These are phyloP conservation scores for Caenorhabditis angaria DNA, from an alignment of 2,888 invertebrate species.

Conservation along the genomic window DNA sequence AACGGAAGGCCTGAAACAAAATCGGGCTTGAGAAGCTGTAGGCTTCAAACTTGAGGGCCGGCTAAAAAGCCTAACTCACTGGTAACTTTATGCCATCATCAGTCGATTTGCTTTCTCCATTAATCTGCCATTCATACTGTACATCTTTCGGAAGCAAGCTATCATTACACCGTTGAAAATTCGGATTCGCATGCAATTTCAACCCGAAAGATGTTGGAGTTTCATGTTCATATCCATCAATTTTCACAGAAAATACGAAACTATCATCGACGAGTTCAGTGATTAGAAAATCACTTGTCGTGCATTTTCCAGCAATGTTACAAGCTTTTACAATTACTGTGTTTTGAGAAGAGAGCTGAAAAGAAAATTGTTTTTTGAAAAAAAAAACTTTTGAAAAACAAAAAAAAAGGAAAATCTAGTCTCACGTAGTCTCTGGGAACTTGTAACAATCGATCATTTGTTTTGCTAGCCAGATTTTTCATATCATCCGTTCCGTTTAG, in stretches of 20 bases:
- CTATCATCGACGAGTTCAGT: slow-evolving; percentile 27
- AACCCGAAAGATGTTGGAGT: slow-evolving; percentile 35
- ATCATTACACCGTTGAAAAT: slow-evolving; percentile 36
- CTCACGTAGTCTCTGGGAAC: slow-evolving; percentile 27
- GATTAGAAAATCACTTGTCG: slow-evolving; percentile 22
- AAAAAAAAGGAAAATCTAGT: too few species aligned
- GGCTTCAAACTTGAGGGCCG: background rate
- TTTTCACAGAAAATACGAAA: slow-evolving; percentile 27
- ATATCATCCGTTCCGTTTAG: slow-evolving; percentile 28
- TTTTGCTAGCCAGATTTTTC: slow-evolving; percentile 17
- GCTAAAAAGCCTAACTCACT: background rate
- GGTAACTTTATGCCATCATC: slow-evolving; percentile 36
- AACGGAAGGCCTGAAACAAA: slow-evolving; percentile 13
- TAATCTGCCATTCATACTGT: slow-evolving; percentile 45
- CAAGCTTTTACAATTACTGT: slow-evolving; percentile 33
- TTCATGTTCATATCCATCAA: slow-evolving; percentile 40
- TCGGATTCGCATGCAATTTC: slow-evolving; percentile 29
- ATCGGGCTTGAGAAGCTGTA: background rate
- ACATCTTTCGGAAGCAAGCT: slow-evolving; percentile 34
- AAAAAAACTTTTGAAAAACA: background rate
- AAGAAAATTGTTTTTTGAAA: background rate
- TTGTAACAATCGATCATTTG: slow-evolving; percentile 27
- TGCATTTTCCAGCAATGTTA: slow-evolving; percentile 45
- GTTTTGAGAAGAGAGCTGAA: slow-evolving; percentile 25
- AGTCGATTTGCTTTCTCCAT: slow-evolving; percentile 20